Evolutionary conservation across 2,888 invertebrate genomes (phyloP), one percentile per base, ranked within the genome.

Genomic region (Caenorhabditis sinica): DNA sequence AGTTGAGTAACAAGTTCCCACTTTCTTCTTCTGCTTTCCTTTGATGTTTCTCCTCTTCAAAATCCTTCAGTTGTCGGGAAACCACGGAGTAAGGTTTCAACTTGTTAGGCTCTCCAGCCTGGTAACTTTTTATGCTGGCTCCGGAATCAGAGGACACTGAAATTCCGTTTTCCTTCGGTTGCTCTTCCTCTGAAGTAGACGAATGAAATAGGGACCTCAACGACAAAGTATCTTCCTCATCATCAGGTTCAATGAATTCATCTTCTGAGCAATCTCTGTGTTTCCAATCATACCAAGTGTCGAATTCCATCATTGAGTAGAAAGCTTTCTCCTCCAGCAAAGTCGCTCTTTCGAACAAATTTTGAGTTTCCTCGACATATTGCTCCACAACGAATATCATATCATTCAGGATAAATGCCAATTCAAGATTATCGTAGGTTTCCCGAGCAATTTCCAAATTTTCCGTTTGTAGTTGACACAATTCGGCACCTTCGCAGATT

Each of bases 321-420:
- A 58, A 72, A 13, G 13, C 25, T 36, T 51, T 43, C 28, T 72
- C 65, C 23, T 43, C 17, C n/a, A 6, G 17, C 4, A 1, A 9
- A n/a, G 30, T 0, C 5, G 23, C 23, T n/a, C 1, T n/a, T 17
- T 36, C 8, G 36, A 33, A 65, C 9, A 80, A 3, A 4, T 56
- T 33, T 17, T 58, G 43, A 8, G 60, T 80, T n/a, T 80, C 80
- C 0, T 80, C 80, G 8, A 80, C 72, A 43, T 66, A 80, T 58
- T 51, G 6, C 4, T 72, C 66, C 43, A 80, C 72, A 15, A 25
- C 5, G n/a, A 28, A 58, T 1, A 80, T 0, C 6, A 80, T 36
- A 2, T 80, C 80, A 23, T 80, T 80, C 36, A 80, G 1, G 13
- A 80, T 6, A 20, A 33, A n/a, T 3, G 30, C 66, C 23, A 72